These are phyloP conservation scores for Argyrosomus japonicus DNA, from an alignment of 2,113 vertebrate species.

Conservation along the genomic window DNA sequence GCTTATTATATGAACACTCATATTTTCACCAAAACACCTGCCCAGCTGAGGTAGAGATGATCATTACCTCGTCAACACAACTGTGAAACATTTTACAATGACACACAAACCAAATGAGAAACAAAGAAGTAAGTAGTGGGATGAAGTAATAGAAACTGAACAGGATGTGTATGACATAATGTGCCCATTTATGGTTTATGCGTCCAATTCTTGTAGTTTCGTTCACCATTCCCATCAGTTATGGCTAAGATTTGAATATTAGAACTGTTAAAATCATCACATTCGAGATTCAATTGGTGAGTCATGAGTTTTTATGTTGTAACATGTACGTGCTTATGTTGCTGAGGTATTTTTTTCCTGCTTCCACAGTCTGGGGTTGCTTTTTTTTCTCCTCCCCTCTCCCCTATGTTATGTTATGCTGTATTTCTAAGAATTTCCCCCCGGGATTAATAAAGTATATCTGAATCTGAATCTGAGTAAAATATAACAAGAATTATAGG, in stretches of 20 bases:
- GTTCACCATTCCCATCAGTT: not conserved
- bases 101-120: not conserved
- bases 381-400: too few relatives aligned
- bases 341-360: too few relatives aligned
- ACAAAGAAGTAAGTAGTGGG: not conserved
- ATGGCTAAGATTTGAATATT: not conserved
- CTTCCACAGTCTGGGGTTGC: too few relatives aligned
- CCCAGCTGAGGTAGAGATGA: not conserved
- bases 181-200: not conserved
- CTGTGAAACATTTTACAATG: not conserved
- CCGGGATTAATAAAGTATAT: too few relatives aligned
- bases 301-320: too few relatives aligned
- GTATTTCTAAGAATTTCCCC: too few relatives aligned
- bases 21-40: not conserved
- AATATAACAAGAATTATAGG: not conserved
- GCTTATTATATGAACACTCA: not conserved
- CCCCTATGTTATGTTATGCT: too few relatives aligned
- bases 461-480: too few relatives aligned
- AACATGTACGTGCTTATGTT: too few relatives aligned
- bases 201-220: not conserved
- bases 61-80: not conserved
- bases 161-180: not conserved
- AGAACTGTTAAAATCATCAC: not conserved
- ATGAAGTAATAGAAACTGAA: not conserved
- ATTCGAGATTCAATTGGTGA: not conserved